These are phyloP conservation scores for Vireo altiloquus DNA, from an alignment of 2,113 vertebrate genomes.

Conservation along the genomic window DNA sequence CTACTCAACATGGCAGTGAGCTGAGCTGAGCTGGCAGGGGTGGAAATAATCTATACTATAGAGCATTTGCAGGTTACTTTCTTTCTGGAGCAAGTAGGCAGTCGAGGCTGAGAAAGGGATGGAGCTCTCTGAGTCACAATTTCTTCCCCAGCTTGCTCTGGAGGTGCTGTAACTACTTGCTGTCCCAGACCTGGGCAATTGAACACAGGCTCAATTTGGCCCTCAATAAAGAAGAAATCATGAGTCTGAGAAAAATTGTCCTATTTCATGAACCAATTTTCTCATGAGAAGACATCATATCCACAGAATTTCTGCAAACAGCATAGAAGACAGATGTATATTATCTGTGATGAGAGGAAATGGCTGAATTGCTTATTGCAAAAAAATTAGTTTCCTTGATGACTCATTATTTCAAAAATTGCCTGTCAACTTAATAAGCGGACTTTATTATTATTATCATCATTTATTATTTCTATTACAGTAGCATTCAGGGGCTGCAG, in stretches of 20 bases:
- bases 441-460: slow-evolving; percentile 52
- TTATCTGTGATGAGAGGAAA: slow-evolving; percentile 61
- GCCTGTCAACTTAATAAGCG: slow-evolving; percentile 53
- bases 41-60: not conserved
- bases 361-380: slow-evolving; percentile 60
- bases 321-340: slow-evolving; percentile 52
- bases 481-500: not conserved
- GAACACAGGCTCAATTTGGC: slow-evolving; percentile 53
- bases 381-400: slow-evolving; percentile 61
- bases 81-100: slow-evolving; percentile 43
- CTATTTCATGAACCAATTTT: slow-evolving; percentile 64
- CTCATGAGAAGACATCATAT: slow-evolving; percentile 59
- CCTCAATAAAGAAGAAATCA: slow-evolving; percentile 65
- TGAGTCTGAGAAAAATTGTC: slow-evolving; percentile 64
- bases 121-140: slow-evolving; percentile 33
- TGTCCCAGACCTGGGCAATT: slow-evolving; percentile 52
- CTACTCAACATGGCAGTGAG: not conserved
- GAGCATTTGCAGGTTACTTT: slow-evolving; percentile 30
- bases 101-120: not conserved
- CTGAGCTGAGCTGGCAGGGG: slow-evolving; percentile 24
- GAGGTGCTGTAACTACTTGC: slow-evolving; percentile 30
- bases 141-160: slow-evolving; percentile 1
- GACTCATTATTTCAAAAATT: slow-evolving; percentile 62
- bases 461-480: slow-evolving; percentile 49
- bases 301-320: slow-evolving; percentile 63